These are phyloP conservation scores for Bradynema listronoti DNA, from an alignment of 1,140 invertebrate species.

Conservation along the genomic window DNA sequence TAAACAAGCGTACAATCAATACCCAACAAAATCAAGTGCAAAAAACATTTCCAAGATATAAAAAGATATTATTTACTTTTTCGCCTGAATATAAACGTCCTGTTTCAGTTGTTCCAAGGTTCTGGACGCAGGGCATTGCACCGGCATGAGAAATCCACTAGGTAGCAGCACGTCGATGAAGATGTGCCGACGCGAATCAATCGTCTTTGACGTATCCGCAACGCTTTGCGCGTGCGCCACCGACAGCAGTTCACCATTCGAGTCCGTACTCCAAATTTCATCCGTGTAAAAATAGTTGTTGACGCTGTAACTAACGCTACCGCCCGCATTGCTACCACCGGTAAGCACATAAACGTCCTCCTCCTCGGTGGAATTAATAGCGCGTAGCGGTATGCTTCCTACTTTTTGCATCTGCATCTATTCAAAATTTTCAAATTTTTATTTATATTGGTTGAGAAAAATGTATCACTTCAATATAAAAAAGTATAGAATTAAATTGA, in stretches of 20 bases:
- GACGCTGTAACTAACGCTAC: neutral
- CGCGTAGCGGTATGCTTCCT: no score
- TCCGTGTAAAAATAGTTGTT: neutral
- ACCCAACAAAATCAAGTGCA: slow-evolving; percentile 3
- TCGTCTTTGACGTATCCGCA: slow-evolving; percentile 2
- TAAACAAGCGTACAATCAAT: slow-evolving; percentile 10
- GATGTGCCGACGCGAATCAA: slow-evolving; percentile 4
- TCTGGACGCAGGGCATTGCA: slow-evolving; percentile 23
- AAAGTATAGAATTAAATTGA: no score
- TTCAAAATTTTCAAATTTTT: no score
- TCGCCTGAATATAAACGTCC: slow-evolving; percentile 39
- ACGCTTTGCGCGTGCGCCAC: neutral
- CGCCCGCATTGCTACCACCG: no score
- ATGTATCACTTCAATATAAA: no score
- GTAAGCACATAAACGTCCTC: no score
- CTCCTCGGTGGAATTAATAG: no score
- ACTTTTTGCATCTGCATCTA: no score
- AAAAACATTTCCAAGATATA: no score
- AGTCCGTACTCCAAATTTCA: slow-evolving; percentile 21
- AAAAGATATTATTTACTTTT: slow-evolving; percentile 29
- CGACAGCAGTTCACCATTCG: slow-evolving; percentile 18
- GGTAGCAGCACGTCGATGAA: slow-evolving; percentile 37
- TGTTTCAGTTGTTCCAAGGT: slow-evolving; percentile 37
- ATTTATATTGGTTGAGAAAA: no score
- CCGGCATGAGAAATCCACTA: slow-evolving; percentile 37